phyloP scores from a whole-genome alignment of 2,797 vertebrate species.

The Kryptolebias ocellatus region DNA sequence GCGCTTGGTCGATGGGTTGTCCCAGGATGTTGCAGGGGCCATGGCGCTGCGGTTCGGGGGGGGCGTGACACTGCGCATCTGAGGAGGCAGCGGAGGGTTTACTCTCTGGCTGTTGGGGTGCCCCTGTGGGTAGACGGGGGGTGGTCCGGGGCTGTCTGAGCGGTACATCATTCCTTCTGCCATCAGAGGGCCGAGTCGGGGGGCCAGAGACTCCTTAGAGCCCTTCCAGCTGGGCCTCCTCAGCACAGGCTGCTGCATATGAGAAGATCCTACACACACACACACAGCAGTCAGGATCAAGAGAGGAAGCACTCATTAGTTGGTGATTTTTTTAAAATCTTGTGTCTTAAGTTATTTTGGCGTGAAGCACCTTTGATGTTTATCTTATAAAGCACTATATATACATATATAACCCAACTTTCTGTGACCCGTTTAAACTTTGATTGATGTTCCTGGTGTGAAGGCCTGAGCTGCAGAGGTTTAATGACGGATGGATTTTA shows the following conservation, averaged over 20 bases:
- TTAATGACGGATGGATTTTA: too few species aligned
- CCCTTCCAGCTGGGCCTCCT: constrained; percentile 96
- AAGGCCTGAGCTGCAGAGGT: too few species aligned
- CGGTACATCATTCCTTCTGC: constrained; percentile 88
- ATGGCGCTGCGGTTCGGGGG: constrained; percentile 87
- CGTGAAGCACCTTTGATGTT: too few species aligned
- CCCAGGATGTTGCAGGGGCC: constrained; percentile 89
- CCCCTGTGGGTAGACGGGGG: constrained; percentile 86
- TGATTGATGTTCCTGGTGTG: too few species aligned
- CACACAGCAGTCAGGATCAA: too few species aligned
- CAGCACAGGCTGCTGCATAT: constrained; percentile 89
- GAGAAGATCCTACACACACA: constrained; percentile 73
- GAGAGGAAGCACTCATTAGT: too few species aligned
- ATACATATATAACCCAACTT: too few species aligned
- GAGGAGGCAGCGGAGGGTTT: constrained; percentile 90
- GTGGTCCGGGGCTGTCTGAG: constrained; percentile 88
- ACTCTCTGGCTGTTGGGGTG: constrained; percentile 89
- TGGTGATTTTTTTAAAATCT: not conserved
- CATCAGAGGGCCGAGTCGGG: constrained; percentile 87
- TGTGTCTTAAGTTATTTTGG: too few species aligned
- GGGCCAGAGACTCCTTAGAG: constrained; percentile 94
- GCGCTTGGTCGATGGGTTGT: constrained; percentile 91
- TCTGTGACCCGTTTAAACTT: too few species aligned
- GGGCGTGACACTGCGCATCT: constrained; percentile 93
- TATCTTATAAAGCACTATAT: too few species aligned